Conservation (phyloP, 2,113 vertebrate genomes). For the Amazona guildingii region DNA sequence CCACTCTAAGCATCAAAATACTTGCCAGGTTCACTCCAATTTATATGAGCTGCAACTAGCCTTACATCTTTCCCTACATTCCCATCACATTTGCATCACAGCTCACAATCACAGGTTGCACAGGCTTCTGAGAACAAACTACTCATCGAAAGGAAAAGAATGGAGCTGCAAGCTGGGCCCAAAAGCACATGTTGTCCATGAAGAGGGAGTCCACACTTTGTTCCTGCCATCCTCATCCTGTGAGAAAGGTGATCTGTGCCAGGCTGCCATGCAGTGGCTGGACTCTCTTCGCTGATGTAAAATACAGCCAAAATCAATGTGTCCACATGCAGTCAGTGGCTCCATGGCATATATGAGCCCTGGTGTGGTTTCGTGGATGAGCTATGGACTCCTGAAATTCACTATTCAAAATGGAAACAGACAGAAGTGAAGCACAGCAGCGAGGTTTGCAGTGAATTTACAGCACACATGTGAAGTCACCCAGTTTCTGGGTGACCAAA, state of each 20-base stretch:
- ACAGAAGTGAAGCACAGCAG: fast-evolving
- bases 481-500: neutral
- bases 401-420: neutral
- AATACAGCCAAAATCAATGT: fast-evolving
- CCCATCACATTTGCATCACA: neutral
- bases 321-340: fast-evolving
- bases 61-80: neutral
- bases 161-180: neutral
- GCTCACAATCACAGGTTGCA: neutral
- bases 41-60: neutral
- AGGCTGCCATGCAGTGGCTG: neutral
- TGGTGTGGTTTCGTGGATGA: fast-evolving
- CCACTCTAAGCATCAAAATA: neutral
- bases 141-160: neutral
- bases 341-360: neutral
- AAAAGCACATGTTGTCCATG: fast-evolving
- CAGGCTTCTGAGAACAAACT: neutral
- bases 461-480: fast-evolving
- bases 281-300: neutral
- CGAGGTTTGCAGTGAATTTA: fast-evolving
- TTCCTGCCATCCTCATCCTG: neutral
- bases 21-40: neutral
- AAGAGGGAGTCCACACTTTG: neutral
- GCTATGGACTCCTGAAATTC: neutral
- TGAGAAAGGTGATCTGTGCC: fast-evolving